Percentiles rank a stretch among this genome's conserved stretches.
Evolutionary conservation across 2,888 invertebrate genomes (phyloP).

Genomic region (Amiota mariae): DNA sequence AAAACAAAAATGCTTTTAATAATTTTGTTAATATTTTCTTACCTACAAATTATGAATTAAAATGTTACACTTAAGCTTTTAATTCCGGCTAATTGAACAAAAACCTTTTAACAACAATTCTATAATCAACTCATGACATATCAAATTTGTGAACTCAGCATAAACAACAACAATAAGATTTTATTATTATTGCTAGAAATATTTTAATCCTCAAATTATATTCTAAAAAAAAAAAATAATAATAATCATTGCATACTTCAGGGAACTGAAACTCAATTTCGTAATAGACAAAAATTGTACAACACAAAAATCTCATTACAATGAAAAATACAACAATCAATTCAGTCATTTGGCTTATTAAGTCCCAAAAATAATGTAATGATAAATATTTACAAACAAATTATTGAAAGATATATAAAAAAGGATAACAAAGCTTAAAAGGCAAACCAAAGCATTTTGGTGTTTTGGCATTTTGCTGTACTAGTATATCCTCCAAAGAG

Average conservation of each 20-base stretch:
- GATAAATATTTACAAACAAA: constrained; percentile 16
- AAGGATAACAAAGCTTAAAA: constrained; percentile 9
- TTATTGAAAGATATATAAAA: constrained; percentile 11
- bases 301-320: not conserved
- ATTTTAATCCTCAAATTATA: not conserved
- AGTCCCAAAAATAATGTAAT: constrained; percentile 12
- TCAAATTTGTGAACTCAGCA: no score
- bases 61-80: no score
- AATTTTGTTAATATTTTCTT: no score
- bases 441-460: not conserved
- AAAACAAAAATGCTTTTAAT: no score
- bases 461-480: not conserved
- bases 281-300: not conserved
- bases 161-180: no score
- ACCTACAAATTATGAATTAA: no score
- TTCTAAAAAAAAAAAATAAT: no score
- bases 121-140: no score
- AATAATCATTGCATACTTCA: constrained; percentile 2
- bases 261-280: not conserved
- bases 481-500: not conserved
- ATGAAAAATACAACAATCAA: not conserved
- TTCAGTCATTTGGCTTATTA: constrained; percentile 16
- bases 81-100: no score
- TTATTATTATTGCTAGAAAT: no score
- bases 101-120: no score